Percentiles rank a stretch among this genome's conserved stretches.
Evolutionary conservation across 2,797 vertebrate genomes (phyloP).

Genomic region (Zalophus californianus): DNA sequence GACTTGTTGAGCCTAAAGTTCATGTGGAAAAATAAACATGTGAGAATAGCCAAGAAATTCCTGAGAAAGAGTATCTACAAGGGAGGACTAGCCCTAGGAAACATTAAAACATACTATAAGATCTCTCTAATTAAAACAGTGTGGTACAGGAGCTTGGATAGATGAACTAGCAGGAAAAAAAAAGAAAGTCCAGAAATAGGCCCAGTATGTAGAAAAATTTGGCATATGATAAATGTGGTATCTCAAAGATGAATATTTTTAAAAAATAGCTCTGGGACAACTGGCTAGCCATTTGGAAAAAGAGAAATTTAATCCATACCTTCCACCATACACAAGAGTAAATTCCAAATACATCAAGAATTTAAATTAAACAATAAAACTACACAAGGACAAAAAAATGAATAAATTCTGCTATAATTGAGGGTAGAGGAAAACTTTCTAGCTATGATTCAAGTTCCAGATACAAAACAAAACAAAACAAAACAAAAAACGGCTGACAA

Average conservation of each 20-base stretch:
- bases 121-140: not conserved
- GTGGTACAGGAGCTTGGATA: not conserved
- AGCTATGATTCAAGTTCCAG: not conserved
- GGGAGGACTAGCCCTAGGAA: not conserved
- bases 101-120: not conserved
- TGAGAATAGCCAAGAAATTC: slow-evolving; percentile 34
- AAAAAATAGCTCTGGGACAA: slow-evolving; percentile 22
- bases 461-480: not conserved
- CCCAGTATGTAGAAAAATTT: not conserved
- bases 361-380: not conserved
- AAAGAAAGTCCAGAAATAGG: not conserved
- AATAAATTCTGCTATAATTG: not conserved
- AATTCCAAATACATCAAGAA: not conserved
- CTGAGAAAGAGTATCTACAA: slow-evolving; percentile 5
- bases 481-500: not conserved
- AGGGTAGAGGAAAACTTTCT: not conserved
- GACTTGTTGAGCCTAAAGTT: slow-evolving; percentile 9
- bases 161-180: not conserved
- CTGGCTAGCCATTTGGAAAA: not conserved
- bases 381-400: not conserved
- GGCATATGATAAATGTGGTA: not conserved
- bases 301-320: not conserved
- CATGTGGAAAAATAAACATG: slow-evolving; percentile 26
- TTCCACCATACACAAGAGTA: not conserved
- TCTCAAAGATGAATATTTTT: not conserved